These are phyloP conservation scores for Oryzias celebensis DNA, from an alignment of 2,113 vertebrate species.

Conservation along the genomic window DNA sequence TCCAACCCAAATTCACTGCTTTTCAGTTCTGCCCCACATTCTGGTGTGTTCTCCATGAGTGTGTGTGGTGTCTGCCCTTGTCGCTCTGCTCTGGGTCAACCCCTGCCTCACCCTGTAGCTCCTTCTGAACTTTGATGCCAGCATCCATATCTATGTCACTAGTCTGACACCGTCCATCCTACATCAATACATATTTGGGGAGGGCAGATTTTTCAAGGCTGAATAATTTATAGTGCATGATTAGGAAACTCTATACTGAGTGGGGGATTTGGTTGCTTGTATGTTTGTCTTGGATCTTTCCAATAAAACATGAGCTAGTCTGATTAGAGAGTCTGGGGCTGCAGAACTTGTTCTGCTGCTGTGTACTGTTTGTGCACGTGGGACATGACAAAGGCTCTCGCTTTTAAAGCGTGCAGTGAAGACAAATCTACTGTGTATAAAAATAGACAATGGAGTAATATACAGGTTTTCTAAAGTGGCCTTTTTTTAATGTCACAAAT, in stretches of 20 bases:
- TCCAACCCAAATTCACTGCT: conserved; percentile 15
- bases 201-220: conserved; percentile 79
- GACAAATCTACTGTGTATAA: no score
- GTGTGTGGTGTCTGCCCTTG: conserved; percentile 52
- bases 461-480: no score
- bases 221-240: conserved; percentile 84
- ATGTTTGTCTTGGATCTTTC: conserved; percentile 79
- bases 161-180: conserved; percentile 70
- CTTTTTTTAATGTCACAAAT: neutral
- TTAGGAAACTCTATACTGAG: conserved; percentile 82
- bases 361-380: neutral
- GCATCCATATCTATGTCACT: conserved; percentile 76
- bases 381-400: no score
- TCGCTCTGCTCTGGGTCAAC: conserved; percentile 59
- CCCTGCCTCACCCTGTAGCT: conserved; percentile 48
- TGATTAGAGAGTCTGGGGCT: conserved; percentile 58
- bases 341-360: conserved; percentile 11
- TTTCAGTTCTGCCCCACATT: conserved; percentile 47
- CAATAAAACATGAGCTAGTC: conserved; percentile 74
- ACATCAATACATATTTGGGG: conserved; percentile 87
- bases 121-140: conserved; percentile 81
- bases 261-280: conserved; percentile 78
- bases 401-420: no score
- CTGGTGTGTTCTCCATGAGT: conserved; percentile 35
- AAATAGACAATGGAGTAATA: no score